phyloP scores from a whole-genome alignment of 2,888 invertebrate genomes.

The Zele albiditarsus region DNA sequence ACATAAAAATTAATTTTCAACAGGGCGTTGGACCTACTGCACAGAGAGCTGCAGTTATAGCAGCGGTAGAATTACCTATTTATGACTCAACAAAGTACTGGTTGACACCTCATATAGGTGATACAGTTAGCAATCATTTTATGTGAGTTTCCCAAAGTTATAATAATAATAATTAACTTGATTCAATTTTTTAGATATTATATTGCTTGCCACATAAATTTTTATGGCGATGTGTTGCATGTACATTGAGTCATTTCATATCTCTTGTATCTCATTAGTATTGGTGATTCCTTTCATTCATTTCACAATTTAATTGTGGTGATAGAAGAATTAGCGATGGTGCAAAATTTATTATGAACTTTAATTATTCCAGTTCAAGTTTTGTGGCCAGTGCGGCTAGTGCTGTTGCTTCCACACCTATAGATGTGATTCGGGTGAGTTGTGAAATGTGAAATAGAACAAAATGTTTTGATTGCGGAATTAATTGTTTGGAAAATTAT shows the following conservation, averaged over 20 bases:
- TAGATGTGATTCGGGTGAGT: constrained; percentile 92
- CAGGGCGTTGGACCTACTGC: constrained; percentile 94
- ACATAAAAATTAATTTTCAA: constrained; percentile 27
- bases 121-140: constrained; percentile 90
- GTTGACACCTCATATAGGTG: constrained; percentile 81
- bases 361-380: constrained; percentile 81
- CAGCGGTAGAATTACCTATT: constrained; percentile 94
- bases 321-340: constrained; percentile 21
- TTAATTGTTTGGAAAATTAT: constrained; percentile 22
- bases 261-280: too few species aligned
- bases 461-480: constrained; percentile 10
- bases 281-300: neutral
- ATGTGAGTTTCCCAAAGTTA: constrained; percentile 76
- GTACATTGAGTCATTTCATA: too few species aligned
- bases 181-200: too few species aligned
- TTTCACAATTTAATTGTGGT: neutral
- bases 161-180: too few species aligned
- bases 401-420: constrained; percentile 94
- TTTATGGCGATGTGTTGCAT: too few species aligned
- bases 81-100: constrained; percentile 92
- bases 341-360: constrained; percentile 21
- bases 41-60: constrained; percentile 93
- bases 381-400: constrained; percentile 93
- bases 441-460: neutral
- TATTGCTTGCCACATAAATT: too few species aligned